A percentile compares a stretch with the other conserved stretches of the same genome.
Evolutionary conservation across 2,797 vertebrate genomes (phyloP).

Genomic region (Pseudopleuronectes americanus): DNA sequence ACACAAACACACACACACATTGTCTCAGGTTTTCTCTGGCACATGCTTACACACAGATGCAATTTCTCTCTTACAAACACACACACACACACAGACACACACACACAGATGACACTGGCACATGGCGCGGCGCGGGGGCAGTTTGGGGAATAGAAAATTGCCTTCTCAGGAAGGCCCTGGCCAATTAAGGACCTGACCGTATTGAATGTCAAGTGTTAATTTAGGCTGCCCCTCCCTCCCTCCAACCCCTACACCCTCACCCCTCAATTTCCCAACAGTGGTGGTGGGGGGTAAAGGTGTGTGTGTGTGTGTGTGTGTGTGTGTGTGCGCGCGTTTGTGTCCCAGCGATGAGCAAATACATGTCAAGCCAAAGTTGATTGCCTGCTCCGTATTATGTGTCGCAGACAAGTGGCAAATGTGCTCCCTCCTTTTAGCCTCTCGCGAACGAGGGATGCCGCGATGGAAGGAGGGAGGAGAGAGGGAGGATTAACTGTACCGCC

Average conservation of each 20-base stretch:
- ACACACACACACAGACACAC: constrained; percentile 46
- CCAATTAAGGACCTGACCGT: constrained; percentile 99
- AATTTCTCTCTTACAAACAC: constrained; percentile 43
- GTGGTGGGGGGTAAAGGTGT: constrained; percentile 85
- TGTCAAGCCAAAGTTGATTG: constrained; percentile 99
- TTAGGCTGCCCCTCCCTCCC: constrained; percentile 88
- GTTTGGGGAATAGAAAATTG: constrained; percentile 99
- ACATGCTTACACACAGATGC: constrained; percentile 72
- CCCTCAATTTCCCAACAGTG: constrained; percentile 75
- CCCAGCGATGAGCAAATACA: constrained; percentile 98
- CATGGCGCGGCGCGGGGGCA: constrained; percentile 90
- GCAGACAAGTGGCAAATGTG: constrained; percentile 96
- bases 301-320: constrained; percentile 62
- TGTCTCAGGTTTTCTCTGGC: constrained; percentile 60
- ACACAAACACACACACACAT: constrained; percentile 63
- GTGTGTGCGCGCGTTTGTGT: constrained; percentile 81
- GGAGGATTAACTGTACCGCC: constrained; percentile 88
- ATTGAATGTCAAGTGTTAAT: constrained; percentile 99
- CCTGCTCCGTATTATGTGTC: constrained; percentile 96
- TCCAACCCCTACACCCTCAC: constrained; percentile 36
- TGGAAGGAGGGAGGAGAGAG: constrained; percentile 69
- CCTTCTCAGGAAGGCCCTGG: constrained; percentile 99
- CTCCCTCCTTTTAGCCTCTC: constrained; percentile 88
- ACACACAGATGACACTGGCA: constrained; percentile 82
- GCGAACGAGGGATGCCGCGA: constrained; percentile 55